Base-by-base conservation (phyloP, 1,140 invertebrate genomes). In the Hycleus cichorii region DNA sequence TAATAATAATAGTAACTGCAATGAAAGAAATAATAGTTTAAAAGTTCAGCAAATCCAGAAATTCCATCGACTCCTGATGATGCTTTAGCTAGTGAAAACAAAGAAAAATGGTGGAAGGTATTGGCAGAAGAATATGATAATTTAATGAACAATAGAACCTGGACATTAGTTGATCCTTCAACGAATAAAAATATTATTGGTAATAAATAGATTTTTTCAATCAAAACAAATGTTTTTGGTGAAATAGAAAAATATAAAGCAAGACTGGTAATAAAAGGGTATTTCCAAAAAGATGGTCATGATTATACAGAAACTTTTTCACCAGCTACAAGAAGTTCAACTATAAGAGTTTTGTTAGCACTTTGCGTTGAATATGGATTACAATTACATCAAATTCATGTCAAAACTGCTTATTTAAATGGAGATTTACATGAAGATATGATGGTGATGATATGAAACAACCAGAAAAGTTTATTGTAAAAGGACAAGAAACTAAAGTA, bases 211-310 rank as follows among this genome's bases (percentile, higher is more conserved):
- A 10, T 39, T 39, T 39, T 39, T 39, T 7, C 5, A 39, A 39
- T 10, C 1, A 39, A 39, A 39, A 39, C 5, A 39, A 10, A 39
- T 39, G 5, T 5, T 10, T 7, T 7, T 39, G 38, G 38, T 7
- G 9, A 39, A 39, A 10, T 39, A n/a, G 53, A 72, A 9, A 60
- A 44, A 10, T 58, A 67, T 12, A 67, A 61, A 49, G 71, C 72
- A 6, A 55, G 71, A 46, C 57, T 76, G 18, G 75, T 77, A 5
- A 72, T 72, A 3, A 67, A 68, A 56, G 74, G 76, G 1, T 76
- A 69, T 57, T 66, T 54, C 5, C 74, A 77, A 57, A 63, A 60
- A n/a, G 45, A 63, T 52, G 74, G 74, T 38, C 45, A 75, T 8
- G 71, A 76, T 52, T 76, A 69, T 58, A 8, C 55, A 4, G 68